Evolutionary conservation across 2,888 invertebrate genomes (phyloP).

Genomic region (Rhingia rostrata): DNA sequence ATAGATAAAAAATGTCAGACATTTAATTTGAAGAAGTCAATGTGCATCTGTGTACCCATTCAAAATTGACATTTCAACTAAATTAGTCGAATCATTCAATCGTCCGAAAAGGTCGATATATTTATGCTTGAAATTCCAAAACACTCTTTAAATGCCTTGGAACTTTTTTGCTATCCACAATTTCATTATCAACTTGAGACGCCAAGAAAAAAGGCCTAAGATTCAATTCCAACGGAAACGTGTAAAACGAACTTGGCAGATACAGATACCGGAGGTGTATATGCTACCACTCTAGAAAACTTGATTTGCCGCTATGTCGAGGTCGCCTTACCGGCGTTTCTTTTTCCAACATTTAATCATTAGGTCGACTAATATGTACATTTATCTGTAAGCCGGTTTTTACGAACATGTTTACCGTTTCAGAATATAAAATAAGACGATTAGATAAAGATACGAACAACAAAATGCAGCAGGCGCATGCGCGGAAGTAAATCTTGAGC

Average conservation of each 20-base stretch:
- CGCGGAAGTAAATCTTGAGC: conserved; percentile 16
- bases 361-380: conserved; percentile 20
- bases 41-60: too few relatives aligned
- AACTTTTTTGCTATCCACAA: too few relatives aligned
- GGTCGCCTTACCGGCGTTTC: conserved; percentile 64
- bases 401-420: conserved; percentile 48
- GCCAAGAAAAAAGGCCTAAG: neutral
- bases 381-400: conserved; percentile 47
- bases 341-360: conserved; percentile 36
- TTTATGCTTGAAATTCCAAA: too few relatives aligned
- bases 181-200: too few relatives aligned
- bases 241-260: neutral
- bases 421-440: conserved; percentile 8
- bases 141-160: too few relatives aligned
- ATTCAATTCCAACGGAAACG: conserved; percentile 20
- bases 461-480: conserved; percentile 25
- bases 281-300: conserved; percentile 49
- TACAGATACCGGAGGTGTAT: conserved; percentile 37
- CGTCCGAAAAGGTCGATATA: too few relatives aligned
- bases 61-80: too few relatives aligned
- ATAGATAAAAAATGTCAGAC: too few relatives aligned
- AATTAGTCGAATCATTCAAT: too few relatives aligned
- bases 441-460: conserved; percentile 8
- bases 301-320: conserved; percentile 48
- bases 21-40: too few relatives aligned